Evolutionary conservation across 2,888 invertebrate species (phyloP).

Genomic region (Metalampra italica): DNA sequence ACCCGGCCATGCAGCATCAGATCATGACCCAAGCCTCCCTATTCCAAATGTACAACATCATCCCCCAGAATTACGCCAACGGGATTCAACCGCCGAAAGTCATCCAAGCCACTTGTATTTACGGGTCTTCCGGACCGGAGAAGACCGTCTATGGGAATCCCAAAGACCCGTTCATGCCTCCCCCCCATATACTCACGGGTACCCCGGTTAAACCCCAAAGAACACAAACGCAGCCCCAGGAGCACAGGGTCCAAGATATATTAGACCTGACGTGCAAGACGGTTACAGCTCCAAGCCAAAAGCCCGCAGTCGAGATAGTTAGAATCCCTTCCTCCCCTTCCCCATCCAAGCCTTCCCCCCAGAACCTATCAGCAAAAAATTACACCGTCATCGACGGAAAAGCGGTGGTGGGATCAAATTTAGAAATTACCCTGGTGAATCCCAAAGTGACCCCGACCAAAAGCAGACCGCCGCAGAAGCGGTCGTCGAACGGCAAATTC

Average conservation of each 20-base stretch:
- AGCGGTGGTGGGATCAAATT: conserved; percentile 79
- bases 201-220: conserved; percentile 50
- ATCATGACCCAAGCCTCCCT: conserved; percentile 71
- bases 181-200: conserved; percentile 70
- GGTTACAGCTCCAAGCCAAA: conserved; percentile 35
- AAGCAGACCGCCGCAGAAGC: conserved; percentile 60
- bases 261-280: conserved; percentile 81
- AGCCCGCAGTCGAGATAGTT: conserved; percentile 79
- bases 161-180: conserved; percentile 81
- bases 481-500: conserved; percentile 77
- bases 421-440: conserved; percentile 85
- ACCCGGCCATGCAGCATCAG: conserved; percentile 63
- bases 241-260: conserved; percentile 74
- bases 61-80: conserved; percentile 47
- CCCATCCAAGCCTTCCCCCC: conserved; percentile 58
- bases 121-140: conserved; percentile 75
- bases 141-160: conserved; percentile 85
- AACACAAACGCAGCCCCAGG: conserved; percentile 26
- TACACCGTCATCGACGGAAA: conserved; percentile 62
- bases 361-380: conserved; percentile 65
- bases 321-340: conserved; percentile 56
- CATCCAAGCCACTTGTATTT: conserved; percentile 82
- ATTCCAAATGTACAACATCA: conserved; percentile 61
- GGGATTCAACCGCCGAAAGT: conserved; percentile 72
- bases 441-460: conserved; percentile 53